Conservation (phyloP, 2,113 vertebrate genomes). For the Corvus moneduloides region DNA sequence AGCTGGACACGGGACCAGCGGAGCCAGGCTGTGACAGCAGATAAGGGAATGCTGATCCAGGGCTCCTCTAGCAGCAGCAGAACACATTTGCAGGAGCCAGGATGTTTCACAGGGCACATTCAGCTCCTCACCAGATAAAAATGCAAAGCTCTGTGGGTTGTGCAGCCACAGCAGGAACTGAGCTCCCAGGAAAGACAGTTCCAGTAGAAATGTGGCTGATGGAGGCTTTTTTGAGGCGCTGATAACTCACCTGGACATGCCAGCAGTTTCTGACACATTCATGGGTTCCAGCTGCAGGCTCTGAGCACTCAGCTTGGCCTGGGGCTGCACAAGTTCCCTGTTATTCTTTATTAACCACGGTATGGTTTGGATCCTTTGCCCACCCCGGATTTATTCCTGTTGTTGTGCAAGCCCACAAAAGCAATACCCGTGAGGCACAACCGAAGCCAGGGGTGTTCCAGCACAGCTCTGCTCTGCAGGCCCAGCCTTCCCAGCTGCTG, state of each 20-base stretch:
- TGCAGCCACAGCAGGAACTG: background rate
- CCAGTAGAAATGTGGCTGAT: background rate
- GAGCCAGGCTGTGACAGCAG: background rate
- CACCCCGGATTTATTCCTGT: background rate
- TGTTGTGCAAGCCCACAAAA: background rate
- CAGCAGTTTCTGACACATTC: background rate
- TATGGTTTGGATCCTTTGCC: accelerated
- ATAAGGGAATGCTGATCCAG: background rate
- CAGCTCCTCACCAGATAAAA: background rate
- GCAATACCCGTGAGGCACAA: accelerated
- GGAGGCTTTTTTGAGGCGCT: background rate
- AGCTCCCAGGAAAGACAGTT: background rate
- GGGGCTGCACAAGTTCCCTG: background rate
- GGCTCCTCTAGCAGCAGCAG: background rate
- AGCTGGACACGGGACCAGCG: accelerated
- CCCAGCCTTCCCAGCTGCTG: background rate
- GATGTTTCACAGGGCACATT: background rate
- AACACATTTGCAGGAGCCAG: background rate
- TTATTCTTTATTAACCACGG: no score
- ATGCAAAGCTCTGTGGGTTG: background rate
- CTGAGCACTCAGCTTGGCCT: background rate
- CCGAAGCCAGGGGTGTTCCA: accelerated
- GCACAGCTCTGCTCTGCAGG: background rate
- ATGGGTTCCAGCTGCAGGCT: background rate
- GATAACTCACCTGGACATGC: background rate